Evolutionary conservation across 2,797 vertebrate genomes (phyloP), one percentile per base, ranked within the genome.

Genomic region (Carapus acus): DNA sequence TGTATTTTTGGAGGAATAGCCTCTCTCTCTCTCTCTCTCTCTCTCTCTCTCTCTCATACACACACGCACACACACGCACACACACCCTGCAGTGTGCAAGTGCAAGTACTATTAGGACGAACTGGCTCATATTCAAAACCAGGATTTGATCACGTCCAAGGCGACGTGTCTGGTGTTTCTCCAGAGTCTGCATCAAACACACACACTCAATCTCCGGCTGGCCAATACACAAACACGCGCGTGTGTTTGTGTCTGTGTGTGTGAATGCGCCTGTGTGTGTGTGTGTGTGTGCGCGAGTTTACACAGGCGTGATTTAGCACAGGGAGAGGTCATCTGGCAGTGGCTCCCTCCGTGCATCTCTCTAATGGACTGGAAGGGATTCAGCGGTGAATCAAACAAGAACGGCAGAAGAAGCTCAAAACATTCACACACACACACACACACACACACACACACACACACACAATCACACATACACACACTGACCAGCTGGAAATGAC

Each of bases 331-430:
- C 75, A 69, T 58, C 65, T 47, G 55, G 64, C 33, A 50, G 65
- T 19, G 59, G 59, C 33, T 46, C 62, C 76, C 74, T 67, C 58
- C 54, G 50, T 54, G 60, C 65, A 22, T 62, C 46, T 58, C 71
- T 69, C 76, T 83, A 83, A 83, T 83, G 74, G 80, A 75, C 67
- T 69, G 71, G 70, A 83, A 81, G 57, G 67, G 67, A 81, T 80
- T 79, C 73, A 56, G 62, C 67, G 51, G 2, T 69, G 65, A 80
- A 78, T 78, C 77, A 83, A 79, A 73, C 78, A 73, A 73, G 74
- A 66, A 58, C 63, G 66, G 58, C 31, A 2, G 70, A 79, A 71
- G 70, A 61, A 54, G 33, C 54, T 49, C 5, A 20, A 54, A 56
- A 71, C 11, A 1, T 18, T 2, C 29, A 3, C 4, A 17, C 37